These are phyloP conservation scores for Drosophila bifasciata DNA, from an alignment of 1,140 invertebrate species.

Conservation along the genomic window DNA sequence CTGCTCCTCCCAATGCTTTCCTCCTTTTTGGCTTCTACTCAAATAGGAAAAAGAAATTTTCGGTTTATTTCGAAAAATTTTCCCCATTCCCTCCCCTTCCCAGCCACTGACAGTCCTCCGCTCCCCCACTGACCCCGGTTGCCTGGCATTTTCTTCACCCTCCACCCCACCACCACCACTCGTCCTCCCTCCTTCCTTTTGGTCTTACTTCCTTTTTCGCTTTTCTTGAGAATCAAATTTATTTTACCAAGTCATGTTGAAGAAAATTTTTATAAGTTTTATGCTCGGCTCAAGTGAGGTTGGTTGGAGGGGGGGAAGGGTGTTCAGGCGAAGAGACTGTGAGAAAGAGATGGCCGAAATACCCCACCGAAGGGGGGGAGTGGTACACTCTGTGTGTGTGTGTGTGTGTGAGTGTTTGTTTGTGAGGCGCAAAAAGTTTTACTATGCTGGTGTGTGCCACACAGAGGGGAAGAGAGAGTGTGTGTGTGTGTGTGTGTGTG, in stretches of 20 bases:
- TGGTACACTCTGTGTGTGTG: constrained; percentile 16
- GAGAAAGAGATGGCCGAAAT: constrained; percentile 8
- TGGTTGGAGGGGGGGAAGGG: constrained; percentile 41
- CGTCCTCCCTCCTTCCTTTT: constrained; percentile 22
- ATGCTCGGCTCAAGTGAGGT: constrained; percentile 80
- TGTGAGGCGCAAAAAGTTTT: constrained; percentile 47
- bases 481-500: constrained; percentile 7
- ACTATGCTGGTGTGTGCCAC: constrained; percentile 46
- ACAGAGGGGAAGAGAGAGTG: constrained; percentile 31
- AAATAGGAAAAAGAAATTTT: constrained; percentile 75
- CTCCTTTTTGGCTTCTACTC: constrained; percentile 34
- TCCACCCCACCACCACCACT: constrained; percentile 44
- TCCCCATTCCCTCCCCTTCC: constrained; percentile 27
- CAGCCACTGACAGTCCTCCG: background rate
- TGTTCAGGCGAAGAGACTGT: background rate
- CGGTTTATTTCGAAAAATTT: constrained; percentile 71
- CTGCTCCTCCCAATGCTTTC: no score
- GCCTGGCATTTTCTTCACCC: constrained; percentile 31
- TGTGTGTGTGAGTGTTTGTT: constrained; percentile 30
- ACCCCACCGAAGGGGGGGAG: no score
- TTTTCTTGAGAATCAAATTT: constrained; percentile 84
- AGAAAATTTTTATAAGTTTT: constrained; percentile 84
- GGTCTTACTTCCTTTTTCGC: constrained; percentile 66
- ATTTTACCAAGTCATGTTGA: constrained; percentile 84
- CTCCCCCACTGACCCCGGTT: constrained; percentile 9